These are phyloP conservation scores for Meloidogyne exigua DNA, from an alignment of 1,140 invertebrate species.

Conservation along the genomic window DNA sequence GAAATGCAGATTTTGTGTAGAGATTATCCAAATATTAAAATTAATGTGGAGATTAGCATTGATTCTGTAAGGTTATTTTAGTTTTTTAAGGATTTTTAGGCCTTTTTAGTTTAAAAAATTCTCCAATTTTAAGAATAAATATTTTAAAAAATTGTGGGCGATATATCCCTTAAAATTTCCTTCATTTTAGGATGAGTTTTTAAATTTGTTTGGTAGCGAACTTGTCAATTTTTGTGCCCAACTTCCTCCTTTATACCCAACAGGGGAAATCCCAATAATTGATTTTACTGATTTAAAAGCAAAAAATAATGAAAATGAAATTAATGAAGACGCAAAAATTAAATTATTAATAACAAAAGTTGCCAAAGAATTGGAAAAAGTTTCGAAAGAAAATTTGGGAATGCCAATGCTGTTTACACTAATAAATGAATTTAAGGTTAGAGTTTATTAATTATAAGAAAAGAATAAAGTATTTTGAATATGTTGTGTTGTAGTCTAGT, in stretches of 20 bases:
- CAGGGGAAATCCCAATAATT: conserved; percentile 9
- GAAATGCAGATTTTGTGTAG: conserved; percentile 23
- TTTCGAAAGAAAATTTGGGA: conserved; percentile 21
- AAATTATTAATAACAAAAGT: conserved; percentile 10
- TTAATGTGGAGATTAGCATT: conserved; percentile 12
- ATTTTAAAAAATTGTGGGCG: too few species aligned
- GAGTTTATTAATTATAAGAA: background rate
- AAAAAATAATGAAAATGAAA: background rate
- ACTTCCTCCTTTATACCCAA: conserved; percentile 37
- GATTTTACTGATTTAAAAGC: conserved; percentile 17
- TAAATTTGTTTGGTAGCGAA: conserved; percentile 5
- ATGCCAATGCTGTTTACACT: conserved; percentile 37
- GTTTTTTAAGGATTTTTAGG: background rate
- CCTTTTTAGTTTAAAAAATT: background rate
- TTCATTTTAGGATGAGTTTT: conserved; percentile 8
- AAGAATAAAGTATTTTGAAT: too few species aligned
- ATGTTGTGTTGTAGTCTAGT: too few species aligned
- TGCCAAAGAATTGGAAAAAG: conserved; percentile 16
- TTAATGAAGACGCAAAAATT: background rate
- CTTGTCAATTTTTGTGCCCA: conserved; percentile 3
- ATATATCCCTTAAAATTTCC: too few species aligned
- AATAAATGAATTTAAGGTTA: conserved; percentile 23
- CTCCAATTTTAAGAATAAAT: too few species aligned
- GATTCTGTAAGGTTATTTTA: conserved; percentile 17
- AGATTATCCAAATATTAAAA: conserved; percentile 27